Evolutionary conservation across 2,113 vertebrate species (phyloP), one percentile per base, ranked within the genome.

Genomic region (Protomyctophum bolini): DNA sequence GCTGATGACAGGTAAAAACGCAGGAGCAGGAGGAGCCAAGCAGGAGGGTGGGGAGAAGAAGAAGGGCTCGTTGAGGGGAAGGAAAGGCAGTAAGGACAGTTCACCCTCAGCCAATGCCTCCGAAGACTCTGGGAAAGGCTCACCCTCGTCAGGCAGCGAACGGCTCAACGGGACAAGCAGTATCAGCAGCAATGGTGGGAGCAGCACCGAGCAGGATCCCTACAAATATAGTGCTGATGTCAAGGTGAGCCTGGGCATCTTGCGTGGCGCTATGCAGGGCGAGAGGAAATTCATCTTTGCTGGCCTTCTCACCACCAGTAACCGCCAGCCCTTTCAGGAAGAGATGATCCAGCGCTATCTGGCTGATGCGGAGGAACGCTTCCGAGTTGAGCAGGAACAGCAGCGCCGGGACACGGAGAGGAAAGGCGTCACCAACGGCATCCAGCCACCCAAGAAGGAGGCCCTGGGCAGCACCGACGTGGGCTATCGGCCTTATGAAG

Each of bases 271-370:
- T 62, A 97, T 98, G 97, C 96, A 98, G 71, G 98, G 98, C 0
- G 97, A 98, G 85, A 92, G 96, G 52, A 96, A 94, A 68, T 95
- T 96, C 80, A 94, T 99, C 86, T 95, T 99, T 0, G 92, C 95
- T 2, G 92, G 96, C 28, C 92, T 94, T 28, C 93, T 99, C 78
- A 95, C 96, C 52, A 97, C 96, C 87, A 96, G 96, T 86, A 92
- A 89, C 87, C 90, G 96, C 3, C 97, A 98, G 89, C 98, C 96
- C 9, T 98, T 95, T 86, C 98, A 98, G 88, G 96, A 99, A 88
- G 96, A 99, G 91, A 98, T 99, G 97, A 99, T 99, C 91, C 96
- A 97, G 75, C 87, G 94, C 64, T 99, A 99, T 91, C 94, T 99
- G 0, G 52, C 88, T 0, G 97, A 99, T 0, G 97, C 97, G 0